Base-by-base conservation (phyloP, 2,888 invertebrate genomes). In the Salpingus planirostris region DNA sequence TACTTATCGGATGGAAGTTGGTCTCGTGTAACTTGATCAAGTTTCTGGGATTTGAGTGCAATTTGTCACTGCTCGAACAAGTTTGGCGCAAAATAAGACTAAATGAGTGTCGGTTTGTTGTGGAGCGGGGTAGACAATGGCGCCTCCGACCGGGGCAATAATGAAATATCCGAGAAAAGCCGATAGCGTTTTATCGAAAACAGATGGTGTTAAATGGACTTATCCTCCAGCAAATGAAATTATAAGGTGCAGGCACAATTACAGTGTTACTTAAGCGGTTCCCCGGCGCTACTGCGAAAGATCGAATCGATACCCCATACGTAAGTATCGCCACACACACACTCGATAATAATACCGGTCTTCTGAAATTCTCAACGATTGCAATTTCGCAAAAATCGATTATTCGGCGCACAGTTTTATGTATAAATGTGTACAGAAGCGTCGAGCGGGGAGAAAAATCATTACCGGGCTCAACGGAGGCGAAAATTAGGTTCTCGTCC, bases 201-300 rank as follows among this genome's bases (percentile, higher is more conserved):
- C 48, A 56, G 54, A 53, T 55, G 54, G 55, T 55, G 53, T 54
- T 54, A 57, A 57, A 54, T 50, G 55, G 52, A 54, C 47, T 48
- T 54, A 51, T 55, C 54, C 52, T 43, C 46, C 41, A 53, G 56
- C 55, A 51, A 53, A 52, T 54, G 51, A 54, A 56, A 57, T 55
- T 57, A 57, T 51, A 56, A 55, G 54, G 56, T 55, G 50, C 47
- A 51, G 43, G 44, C 46, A 44, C 55, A 56, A 55, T 57, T 56
- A 55, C 53, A 47, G 50, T 47, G 46, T 44, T 49, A 40, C 48
- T 51, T 47, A 50, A 55, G 50, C 48, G 45, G 52, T 54, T 55
- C 44, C 49, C 44, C 47, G 49, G 48, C 49, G 56, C 53, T 56
- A 54, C 55, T 46, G 54, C 43, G 47, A 33, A 51, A 50, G 53